Evolutionary conservation across 2,797 vertebrate species (phyloP), one percentile per base, ranked within the genome.

Genomic region (Bryconaethiops microstoma): DNA sequence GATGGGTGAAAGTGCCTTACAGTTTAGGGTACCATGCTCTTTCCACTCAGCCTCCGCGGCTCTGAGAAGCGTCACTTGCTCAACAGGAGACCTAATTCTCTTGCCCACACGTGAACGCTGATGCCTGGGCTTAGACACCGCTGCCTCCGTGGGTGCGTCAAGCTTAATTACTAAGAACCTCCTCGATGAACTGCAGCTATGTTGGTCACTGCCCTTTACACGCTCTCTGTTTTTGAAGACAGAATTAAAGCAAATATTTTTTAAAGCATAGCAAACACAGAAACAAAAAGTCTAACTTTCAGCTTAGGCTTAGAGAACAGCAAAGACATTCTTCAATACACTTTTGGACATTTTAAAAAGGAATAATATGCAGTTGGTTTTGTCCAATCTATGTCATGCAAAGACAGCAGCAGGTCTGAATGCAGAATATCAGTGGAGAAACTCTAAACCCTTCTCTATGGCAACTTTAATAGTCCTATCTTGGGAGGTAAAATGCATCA

Each of bases 41-140:
- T 13, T 65, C 62, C 63, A 7, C 23, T 10, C 25, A 59, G 39
- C 35, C 68, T 73, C 55, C 52, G 25, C 52, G 64, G 52, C 21
- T 9, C 52, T 60, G 40, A 48, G 19, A 78, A 67, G 82, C 82
- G 87, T 67, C 86, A 82, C 70, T 65, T 54, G 82, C 86, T 48
- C 88, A 89, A 85, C 75, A 52, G 85, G 59, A 82, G 88, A 85
- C 42, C 52, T 83, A 82, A 85, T 82, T 84, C 10, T 88, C 80
- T 78, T 84, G 82, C 81, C 74, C 79, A 82, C 91, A 92, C 87
- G 84, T 91, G 90, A 86, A 79, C 16, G 39, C 84, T 78, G 88
- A 83, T 78, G 82, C 83, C 86, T 69, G 23, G 73, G 88, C 85
- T 91, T 89, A 83, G 50, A 70, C 85, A 35, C 80, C 79, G 62